These are phyloP conservation scores for Peromyscus aztecus DNA, from an alignment of 2,797 vertebrate species.

Conservation along the genomic window DNA sequence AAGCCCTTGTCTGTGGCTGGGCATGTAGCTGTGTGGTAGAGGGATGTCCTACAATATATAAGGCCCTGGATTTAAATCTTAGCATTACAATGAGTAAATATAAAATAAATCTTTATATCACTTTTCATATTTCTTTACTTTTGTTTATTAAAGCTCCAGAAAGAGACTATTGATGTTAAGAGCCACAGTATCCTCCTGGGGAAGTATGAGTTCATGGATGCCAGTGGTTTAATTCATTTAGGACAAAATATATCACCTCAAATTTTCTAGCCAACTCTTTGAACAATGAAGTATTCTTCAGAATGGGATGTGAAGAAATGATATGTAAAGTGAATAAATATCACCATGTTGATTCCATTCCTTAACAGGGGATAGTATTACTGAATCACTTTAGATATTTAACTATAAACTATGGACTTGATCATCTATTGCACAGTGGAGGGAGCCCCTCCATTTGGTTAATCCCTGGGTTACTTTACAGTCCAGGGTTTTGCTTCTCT, in stretches of 20 bases:
- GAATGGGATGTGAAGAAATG: neutral
- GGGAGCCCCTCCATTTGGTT: slow-evolving; percentile 6
- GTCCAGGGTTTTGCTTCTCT: neutral
- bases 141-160: slow-evolving; percentile 36
- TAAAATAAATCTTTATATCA: neutral
- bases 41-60: no score
- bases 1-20: neutral
- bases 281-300: slow-evolving; percentile 3
- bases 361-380: neutral
- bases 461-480: neutral
- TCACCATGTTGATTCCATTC: neutral
- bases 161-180: neutral
- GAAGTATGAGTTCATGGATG: neutral
- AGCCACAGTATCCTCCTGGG: neutral
- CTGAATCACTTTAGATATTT: neutral
- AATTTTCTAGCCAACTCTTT: slow-evolving; percentile 7
- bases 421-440: neutral
- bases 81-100: neutral
- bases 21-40: neutral
- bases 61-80: neutral
- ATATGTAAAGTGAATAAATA: neutral
- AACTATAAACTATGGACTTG: neutral
- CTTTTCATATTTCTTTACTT: slow-evolving; percentile 28
- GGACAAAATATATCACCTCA: neutral
- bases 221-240: slow-evolving; percentile 15